Base-by-base conservation (phyloP, 2,888 invertebrate genomes). In the Biston stratarius region DNA sequence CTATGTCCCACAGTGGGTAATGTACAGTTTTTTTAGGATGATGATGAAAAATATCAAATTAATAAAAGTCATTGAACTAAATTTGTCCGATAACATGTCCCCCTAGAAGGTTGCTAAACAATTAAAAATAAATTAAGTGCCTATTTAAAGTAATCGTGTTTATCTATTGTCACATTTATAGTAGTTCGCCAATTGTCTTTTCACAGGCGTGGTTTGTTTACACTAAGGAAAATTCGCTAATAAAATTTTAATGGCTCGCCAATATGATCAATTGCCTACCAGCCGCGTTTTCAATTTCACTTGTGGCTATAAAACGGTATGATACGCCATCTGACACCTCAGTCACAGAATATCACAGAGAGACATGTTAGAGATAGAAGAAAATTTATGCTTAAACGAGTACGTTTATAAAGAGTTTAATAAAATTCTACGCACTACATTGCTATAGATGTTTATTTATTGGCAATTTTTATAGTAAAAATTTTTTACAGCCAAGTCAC, bases 201-300 rank as follows among this genome's bases (percentile, higher is more conserved):
- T 48, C 42, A 7, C 15, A 49, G 61, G 51, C 24, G 51, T 52
- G 61, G 36, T 48, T 8, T 45, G 56, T 61, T 55, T 60, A 60
- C 45, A 36, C 24, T 0, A 49, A 42, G 69, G 73, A 76, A 74
- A 75, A 74, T 74, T 77, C 58, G 64, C 75, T 67, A 75, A 73
- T 73, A 69, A 75, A 24, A 75, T 86, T 88, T 86, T 89, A 90
- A 91, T 90, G 87, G 88, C 79, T 81, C 88, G 89, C 86, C 91
- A 88, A 92, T 92, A 92, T 89, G 75, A 74, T 77, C 87, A 89
- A 87, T 91, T 87, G 88, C 85, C 82, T 82, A 74, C 75, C 79
- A 77, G 78, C 79, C 80, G 80, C 81, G 81, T 81, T 85, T 91
- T 88, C 92, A 92, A 93, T 93, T 93, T 92, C 85, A 88, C 82